Conservation (phyloP, 2,797 vertebrate genomes). For the Allochrocebus solatus region DNA sequence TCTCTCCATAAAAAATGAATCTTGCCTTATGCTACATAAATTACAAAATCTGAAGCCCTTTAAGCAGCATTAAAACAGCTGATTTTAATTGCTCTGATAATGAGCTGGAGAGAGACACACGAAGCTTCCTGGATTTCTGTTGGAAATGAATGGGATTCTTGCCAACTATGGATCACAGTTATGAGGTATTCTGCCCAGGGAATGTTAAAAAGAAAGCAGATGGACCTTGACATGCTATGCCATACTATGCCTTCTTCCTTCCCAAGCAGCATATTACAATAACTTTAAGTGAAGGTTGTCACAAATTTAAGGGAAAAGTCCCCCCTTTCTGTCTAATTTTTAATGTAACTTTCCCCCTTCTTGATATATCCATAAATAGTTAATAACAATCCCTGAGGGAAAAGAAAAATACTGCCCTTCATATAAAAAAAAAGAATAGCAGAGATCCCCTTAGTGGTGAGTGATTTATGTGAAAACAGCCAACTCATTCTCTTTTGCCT, state of each 20-base stretch:
- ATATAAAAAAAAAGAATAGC: not conserved
- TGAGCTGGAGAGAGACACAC: not conserved
- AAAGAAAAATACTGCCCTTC: not conserved
- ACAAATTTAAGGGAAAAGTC: not conserved
- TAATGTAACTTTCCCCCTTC: not conserved
- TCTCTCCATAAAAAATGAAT: constrained; percentile 43
- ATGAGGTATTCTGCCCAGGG: not conserved
- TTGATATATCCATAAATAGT: not conserved
- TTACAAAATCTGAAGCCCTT: not conserved
- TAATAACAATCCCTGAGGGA: not conserved
- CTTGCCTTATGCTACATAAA: not conserved
- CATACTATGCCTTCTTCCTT: not conserved
- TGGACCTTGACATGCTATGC: not conserved
- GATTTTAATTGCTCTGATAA: constrained; percentile 38
- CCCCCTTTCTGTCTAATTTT: not conserved
- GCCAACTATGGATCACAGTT: not conserved
- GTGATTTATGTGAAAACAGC: not conserved
- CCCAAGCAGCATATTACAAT: not conserved
- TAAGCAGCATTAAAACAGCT: not conserved
- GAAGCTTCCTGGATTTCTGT: not conserved
- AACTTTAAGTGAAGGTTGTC: not conserved
- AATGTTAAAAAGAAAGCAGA: not conserved
- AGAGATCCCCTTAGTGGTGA: not conserved
- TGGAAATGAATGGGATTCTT: constrained; percentile 31
- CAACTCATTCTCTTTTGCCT: not conserved